Conservation (phyloP, 2,113 vertebrate species). For the Ptyas mucosa region DNA sequence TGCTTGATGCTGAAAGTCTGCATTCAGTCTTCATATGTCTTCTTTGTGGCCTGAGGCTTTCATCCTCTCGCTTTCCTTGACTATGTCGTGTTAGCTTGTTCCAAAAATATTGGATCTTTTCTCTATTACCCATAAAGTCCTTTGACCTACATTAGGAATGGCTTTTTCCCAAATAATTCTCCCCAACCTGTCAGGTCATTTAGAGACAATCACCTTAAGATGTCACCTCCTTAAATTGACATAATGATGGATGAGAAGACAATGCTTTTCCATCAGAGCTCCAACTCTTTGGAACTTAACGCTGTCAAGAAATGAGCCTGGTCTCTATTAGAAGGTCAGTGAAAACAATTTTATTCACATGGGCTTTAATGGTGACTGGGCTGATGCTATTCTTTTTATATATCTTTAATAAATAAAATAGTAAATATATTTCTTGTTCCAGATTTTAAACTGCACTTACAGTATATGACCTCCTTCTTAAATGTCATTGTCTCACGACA, state of each 20-base stretch:
- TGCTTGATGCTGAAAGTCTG: neutral
- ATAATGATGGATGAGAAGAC: neutral
- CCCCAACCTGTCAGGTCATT: neutral
- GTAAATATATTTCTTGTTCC: neutral
- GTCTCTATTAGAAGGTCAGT: neutral
- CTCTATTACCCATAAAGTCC: neutral
- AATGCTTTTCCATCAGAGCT: neutral
- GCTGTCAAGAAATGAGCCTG: neutral
- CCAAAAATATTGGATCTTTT: neutral
- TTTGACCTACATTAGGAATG: neutral
- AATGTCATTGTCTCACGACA: neutral
- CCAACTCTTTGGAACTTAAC: neutral
- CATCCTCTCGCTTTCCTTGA: neutral
- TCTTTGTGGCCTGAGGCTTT: neutral
- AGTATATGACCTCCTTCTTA: neutral
- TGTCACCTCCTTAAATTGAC: neutral
- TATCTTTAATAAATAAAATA: neutral
- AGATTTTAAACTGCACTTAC: neutral
- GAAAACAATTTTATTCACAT: neutral
- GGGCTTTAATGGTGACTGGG: neutral
- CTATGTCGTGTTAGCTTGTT: neutral
- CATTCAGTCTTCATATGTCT: neutral
- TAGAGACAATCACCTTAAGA: neutral
- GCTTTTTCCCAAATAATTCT: neutral
- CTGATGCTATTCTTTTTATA: neutral